A percentile compares a stretch with the other conserved stretches of the same genome.
Evolutionary conservation across 2,113 vertebrate genomes (phyloP).

Genomic region (Saimiri boliviensis): DNA sequence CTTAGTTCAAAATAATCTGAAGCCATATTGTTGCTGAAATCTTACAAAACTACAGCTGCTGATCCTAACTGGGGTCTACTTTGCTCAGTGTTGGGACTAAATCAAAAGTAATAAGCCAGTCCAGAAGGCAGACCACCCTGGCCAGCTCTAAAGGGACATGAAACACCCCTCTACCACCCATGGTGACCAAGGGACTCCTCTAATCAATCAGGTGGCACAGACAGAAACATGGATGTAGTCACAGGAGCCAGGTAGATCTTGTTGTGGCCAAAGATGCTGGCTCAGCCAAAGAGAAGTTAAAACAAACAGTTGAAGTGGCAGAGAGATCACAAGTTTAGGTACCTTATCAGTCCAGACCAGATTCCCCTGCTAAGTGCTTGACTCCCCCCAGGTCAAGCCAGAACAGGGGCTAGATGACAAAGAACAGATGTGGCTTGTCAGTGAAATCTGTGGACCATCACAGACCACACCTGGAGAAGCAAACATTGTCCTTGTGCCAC

Average conservation of each 20-base stretch:
- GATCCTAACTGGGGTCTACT: neutral
- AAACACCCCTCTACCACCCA: neutral
- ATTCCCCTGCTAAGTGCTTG: neutral
- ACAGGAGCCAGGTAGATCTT: neutral
- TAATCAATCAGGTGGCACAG: neutral
- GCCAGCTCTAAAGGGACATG: neutral
- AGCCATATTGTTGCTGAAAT: neutral
- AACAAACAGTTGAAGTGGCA: neutral
- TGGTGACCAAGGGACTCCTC: neutral
- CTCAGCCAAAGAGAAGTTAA: neutral
- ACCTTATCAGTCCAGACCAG: neutral
- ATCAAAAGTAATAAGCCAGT: neutral
- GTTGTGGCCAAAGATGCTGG: neutral
- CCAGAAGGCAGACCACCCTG: neutral
- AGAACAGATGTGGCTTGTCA: neutral
- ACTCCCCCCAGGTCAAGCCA: neutral
- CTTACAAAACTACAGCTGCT: neutral
- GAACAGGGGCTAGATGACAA: neutral
- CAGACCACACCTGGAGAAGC: neutral
- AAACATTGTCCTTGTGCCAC: neutral
- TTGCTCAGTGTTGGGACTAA: neutral
- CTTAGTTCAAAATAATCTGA: neutral
- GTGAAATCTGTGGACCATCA: neutral
- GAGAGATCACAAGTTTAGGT: neutral
- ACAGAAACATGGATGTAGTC: neutral